Conservation (phyloP, 2,797 vertebrate species). For the Channa striata region DNA sequence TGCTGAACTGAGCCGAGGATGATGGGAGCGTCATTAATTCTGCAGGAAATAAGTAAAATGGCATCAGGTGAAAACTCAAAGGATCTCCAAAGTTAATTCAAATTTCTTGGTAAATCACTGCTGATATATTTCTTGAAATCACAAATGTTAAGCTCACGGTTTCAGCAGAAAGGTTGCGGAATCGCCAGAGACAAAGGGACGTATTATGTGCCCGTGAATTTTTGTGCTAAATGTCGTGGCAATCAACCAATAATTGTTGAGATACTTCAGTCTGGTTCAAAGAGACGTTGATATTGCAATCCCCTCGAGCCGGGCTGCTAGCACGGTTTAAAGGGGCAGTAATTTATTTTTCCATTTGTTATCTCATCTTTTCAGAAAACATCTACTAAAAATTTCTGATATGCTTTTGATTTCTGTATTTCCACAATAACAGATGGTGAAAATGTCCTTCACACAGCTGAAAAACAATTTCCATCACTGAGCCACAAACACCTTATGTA, state of each 20-base stretch:
- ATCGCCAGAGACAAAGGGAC: background rate
- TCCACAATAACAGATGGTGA: slow-evolving; percentile 31
- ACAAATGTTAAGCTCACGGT: background rate
- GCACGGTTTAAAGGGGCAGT: background rate
- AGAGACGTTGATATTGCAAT: background rate
- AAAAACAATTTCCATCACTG: slow-evolving; percentile 39
- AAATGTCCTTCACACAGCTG: slow-evolving; percentile 34
- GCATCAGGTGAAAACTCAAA: background rate
- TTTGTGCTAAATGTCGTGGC: background rate
- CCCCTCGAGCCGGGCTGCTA: too few species aligned
- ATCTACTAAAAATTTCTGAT: background rate
- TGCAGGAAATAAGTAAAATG: background rate
- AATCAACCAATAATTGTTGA: background rate
- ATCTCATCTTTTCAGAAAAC: background rate
- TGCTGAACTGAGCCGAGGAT: background rate
- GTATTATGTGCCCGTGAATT: background rate
- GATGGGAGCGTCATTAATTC: background rate
- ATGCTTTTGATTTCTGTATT: slow-evolving; percentile 24
- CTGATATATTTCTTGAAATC: background rate
- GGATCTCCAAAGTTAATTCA: background rate
- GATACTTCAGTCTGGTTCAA: background rate
- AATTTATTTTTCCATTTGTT: background rate
- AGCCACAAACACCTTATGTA: slow-evolving; percentile 8
- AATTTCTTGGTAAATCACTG: too few species aligned
- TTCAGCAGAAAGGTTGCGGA: background rate